Percentiles rank a stretch among this genome's conserved stretches.
These are phyloP conservation scores for Hemiprocne comata DNA, from an alignment of 2,113 vertebrate genomes.

Conservation along the genomic window DNA sequence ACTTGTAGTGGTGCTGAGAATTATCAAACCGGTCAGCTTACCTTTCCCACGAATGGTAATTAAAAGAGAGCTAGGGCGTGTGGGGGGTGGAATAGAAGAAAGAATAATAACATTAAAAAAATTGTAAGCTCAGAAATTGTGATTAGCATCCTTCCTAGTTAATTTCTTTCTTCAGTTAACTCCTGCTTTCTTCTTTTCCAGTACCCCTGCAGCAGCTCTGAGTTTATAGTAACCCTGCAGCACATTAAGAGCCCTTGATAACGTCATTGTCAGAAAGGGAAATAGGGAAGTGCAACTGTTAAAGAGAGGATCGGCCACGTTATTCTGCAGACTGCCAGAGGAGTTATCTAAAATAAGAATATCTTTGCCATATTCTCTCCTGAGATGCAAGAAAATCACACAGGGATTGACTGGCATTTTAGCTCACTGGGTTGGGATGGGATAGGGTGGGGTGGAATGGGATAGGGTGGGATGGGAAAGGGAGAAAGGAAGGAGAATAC, in stretches of 20 bases:
- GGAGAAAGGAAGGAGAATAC: not conserved
- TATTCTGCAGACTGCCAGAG: not conserved
- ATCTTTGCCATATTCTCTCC: not conserved
- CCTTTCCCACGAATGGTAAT: constrained; percentile 58
- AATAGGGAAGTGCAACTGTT: not conserved
- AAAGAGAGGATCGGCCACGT: not conserved
- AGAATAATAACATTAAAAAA: not conserved
- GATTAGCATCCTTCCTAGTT: not conserved
- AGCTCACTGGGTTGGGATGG: not conserved
- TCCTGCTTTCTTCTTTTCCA: not conserved
- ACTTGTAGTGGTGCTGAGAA: constrained; percentile 34
- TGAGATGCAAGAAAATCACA: not conserved
- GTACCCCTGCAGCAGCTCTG: not conserved
- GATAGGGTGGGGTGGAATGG: not conserved
- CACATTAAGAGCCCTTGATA: not conserved
- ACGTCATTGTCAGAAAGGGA: not conserved
- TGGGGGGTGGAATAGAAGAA: not conserved
- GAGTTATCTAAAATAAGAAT: not conserved
- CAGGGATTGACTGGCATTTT: not conserved
- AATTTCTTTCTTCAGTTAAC: not conserved
- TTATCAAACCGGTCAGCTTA: constrained; percentile 55
- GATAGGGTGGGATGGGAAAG: not conserved
- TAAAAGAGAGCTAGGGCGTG: constrained; percentile 9
- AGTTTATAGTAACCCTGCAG: not conserved
- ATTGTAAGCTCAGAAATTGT: not conserved